These are phyloP conservation scores for Nemapogon koenigi DNA, from an alignment of 2,888 invertebrate genomes.

Conservation along the genomic window DNA sequence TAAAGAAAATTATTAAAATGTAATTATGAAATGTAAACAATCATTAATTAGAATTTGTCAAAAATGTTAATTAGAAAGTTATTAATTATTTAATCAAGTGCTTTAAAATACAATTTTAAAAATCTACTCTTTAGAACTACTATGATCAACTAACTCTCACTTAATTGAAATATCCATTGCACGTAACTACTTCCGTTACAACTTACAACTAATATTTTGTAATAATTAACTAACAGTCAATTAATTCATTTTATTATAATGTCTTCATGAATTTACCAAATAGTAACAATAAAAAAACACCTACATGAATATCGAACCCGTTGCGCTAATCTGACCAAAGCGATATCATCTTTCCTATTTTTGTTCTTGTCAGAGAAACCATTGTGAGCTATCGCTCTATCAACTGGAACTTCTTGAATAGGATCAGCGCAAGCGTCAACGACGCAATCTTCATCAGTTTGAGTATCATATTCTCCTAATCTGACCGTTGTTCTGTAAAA, in stretches of 20 bases:
- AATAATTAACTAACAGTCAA: neutral
- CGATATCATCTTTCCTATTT: conserved; percentile 64
- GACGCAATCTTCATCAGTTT: conserved; percentile 67
- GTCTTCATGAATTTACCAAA: too few relatives aligned
- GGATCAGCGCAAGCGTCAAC: conserved; percentile 67
- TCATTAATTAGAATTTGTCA: neutral
- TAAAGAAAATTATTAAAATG: conserved; percentile 20
- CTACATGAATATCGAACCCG: conserved; percentile 48
- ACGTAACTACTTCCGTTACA: neutral
- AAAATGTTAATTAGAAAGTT: too few relatives aligned
- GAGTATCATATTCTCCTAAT: conserved; percentile 71
- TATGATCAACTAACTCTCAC: too few relatives aligned
- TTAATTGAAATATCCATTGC: too few relatives aligned
- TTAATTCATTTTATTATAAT: too few relatives aligned
- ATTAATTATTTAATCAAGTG: too few relatives aligned
- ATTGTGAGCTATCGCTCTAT: conserved; percentile 70
- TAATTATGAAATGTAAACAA: neutral
- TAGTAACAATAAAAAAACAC: too few relatives aligned
- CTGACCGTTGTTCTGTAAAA: conserved; percentile 62
- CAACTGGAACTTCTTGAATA: conserved; percentile 67
- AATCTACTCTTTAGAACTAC: too few relatives aligned
- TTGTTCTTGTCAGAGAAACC: conserved; percentile 54
- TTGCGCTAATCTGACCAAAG: conserved; percentile 52
- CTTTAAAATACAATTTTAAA: too few relatives aligned
- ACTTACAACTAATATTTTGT: neutral